Percentiles rank a stretch among this genome's conserved stretches.
Conservation (phyloP, 2,888 invertebrate genomes). For the Molorchus minor region DNA sequence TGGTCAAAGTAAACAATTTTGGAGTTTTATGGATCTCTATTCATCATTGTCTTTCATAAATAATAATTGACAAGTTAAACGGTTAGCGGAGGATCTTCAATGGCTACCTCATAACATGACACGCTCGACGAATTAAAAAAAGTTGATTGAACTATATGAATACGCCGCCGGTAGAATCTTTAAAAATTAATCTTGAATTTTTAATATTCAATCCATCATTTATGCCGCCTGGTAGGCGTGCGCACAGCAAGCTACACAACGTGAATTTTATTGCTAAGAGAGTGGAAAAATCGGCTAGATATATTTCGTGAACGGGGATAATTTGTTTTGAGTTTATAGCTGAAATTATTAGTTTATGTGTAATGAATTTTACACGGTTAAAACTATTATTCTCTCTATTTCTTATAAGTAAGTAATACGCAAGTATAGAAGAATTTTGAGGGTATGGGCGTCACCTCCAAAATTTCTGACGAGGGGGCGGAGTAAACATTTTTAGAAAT, state of each 20-base stretch:
- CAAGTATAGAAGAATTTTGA: too few relatives aligned
- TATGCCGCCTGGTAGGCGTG: slow-evolving; percentile 5
- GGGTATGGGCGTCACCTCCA: too few relatives aligned
- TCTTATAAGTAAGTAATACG: too few relatives aligned
- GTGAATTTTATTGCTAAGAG: slow-evolving; percentile 8
- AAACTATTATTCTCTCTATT: too few relatives aligned
- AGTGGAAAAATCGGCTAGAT: neutral
- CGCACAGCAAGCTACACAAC: slow-evolving; percentile 8
- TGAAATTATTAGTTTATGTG: too few relatives aligned
- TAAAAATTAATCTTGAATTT: slow-evolving; percentile 22
- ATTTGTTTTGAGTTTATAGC: too few relatives aligned
- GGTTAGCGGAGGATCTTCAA: slow-evolving; percentile 16
- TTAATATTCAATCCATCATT: slow-evolving; percentile 23
- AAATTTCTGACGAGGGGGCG: too few relatives aligned
- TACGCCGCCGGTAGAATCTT: slow-evolving; percentile 20
- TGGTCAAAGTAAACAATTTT: slow-evolving; percentile 25
- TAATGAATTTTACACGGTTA: too few relatives aligned
- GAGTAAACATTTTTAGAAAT: too few relatives aligned
- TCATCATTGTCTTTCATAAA: slow-evolving; percentile 36
- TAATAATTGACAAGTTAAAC: slow-evolving; percentile 35
- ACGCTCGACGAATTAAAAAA: slow-evolving; percentile 19
- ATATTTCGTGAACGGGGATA: too few relatives aligned
- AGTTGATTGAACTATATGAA: slow-evolving; percentile 26
- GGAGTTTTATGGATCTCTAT: slow-evolving; percentile 27
- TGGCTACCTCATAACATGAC: slow-evolving; percentile 23